Base-by-base conservation (phyloP, 2,888 invertebrate species). In the Nephrotoma flavescens region DNA sequence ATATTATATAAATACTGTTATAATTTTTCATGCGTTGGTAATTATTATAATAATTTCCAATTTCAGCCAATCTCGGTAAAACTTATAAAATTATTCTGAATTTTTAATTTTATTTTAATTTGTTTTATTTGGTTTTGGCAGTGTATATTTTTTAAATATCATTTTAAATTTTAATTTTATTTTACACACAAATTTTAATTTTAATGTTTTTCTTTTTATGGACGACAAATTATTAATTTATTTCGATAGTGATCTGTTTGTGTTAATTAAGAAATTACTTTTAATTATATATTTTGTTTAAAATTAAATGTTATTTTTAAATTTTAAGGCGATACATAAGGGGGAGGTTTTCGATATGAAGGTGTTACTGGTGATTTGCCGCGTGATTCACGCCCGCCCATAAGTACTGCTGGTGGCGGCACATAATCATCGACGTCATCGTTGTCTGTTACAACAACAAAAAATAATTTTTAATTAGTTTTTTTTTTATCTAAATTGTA, bases 271-370 rank as follows among this genome's bases (percentile, higher is more conserved):
- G 31, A 71, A 31, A 19, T 71, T 31, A 71, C 9, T 44, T 44
- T 71, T 71, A 71, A 71, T 71, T 71, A 71, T 71, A 71, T 71
- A 71, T 71, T 71, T 71, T 71, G 71, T 71, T 71, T 71, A 71
- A 71, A 71, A 71, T 71, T 71, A 71, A 71, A 71, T 71, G 71
- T 71, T 31, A 71, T 71, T 31, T 71, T 71, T 71, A 86, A 86
- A 85, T 86, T 89, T 97, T 98, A 98, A 92, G 98, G 98, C 89
- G 98, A 98, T 89, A 98, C 98, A 92, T 99, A 98, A 57, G 98
- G 98, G 88, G 98, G 98, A 86, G 98, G 98, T 92, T 97, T 97
- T 90, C 98, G 95, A 94, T 98, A 97, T 89, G 97, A 96, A 88
- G 97, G 97, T 86, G 96, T 96, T 87, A 96, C 97, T 87, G 96